Conservation (phyloP, 2,888 invertebrate species). For the Tridacna gigas region DNA sequence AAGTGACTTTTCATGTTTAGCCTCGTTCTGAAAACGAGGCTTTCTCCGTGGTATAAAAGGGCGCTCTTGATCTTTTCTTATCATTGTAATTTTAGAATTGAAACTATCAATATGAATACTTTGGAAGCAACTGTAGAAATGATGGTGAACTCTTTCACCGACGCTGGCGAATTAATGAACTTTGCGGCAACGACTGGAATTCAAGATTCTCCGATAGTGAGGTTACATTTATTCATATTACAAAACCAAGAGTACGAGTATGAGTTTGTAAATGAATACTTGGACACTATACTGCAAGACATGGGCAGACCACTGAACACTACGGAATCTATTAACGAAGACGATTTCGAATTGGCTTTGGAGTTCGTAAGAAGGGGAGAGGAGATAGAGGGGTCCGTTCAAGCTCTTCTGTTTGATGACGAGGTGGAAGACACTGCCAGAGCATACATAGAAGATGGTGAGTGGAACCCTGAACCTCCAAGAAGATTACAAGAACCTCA, state of each 20-base stretch:
- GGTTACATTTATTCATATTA: neutral
- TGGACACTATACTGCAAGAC: neutral
- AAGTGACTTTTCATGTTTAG: too few relatives aligned
- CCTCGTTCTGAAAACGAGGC: too few relatives aligned
- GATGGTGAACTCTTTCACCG: neutral
- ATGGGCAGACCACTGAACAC: neutral
- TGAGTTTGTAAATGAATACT: neutral
- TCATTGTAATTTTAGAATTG: too few relatives aligned
- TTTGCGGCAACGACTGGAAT: neutral
- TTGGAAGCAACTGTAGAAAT: neutral
- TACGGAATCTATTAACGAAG: too few relatives aligned
- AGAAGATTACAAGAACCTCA: neutral
- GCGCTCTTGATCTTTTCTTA: too few relatives aligned
- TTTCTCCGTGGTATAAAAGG: too few relatives aligned
- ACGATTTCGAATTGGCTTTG: neutral
- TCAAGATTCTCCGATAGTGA: neutral
- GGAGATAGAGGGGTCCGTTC: conserved; percentile 5
- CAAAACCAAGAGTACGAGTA: neutral
- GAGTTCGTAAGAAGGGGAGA: neutral
- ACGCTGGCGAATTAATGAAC: neutral
- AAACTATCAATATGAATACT: neutral
- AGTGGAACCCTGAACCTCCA: conserved; percentile 22
- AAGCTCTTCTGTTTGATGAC: conserved; percentile 34
- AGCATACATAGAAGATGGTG: conserved; percentile 31
- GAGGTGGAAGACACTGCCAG: conserved; percentile 31